Evolutionary conservation across 2,888 invertebrate species (phyloP).

Genomic region (Dryococelus australis): DNA sequence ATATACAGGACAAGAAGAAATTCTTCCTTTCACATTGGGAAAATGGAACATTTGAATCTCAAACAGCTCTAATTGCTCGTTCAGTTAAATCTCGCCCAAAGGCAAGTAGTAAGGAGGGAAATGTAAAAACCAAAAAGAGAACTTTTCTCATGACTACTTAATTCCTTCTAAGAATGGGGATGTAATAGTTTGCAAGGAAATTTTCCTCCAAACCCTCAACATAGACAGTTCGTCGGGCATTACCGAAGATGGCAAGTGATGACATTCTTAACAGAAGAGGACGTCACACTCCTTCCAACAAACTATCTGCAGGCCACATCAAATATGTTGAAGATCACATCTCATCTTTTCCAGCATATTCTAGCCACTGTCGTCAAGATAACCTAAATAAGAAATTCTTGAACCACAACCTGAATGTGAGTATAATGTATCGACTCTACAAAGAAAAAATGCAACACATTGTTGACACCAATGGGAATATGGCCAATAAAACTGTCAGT

Average conservation of each 20-base stretch:
- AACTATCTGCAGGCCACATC: conserved; percentile 1
- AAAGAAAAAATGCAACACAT: conserved; percentile 27
- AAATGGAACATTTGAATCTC: conserved; percentile 17
- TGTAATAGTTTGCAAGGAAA: conserved; percentile 21
- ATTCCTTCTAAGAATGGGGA: conserved; percentile 13
- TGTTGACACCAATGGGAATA: neutral
- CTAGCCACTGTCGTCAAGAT: conserved; percentile 8
- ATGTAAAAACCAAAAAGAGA: neutral
- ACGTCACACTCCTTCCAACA: conserved; percentile 18
- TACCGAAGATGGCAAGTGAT: conserved; percentile 1
- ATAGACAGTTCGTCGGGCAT: conserved; percentile 25
- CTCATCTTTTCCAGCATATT: conserved; percentile 17
- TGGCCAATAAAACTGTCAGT: no score
- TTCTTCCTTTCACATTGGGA: neutral
- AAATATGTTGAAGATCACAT: conserved; percentile 4
- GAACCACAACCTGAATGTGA: neutral
- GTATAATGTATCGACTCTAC: conserved; percentile 25
- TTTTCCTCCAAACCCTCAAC: conserved; percentile 13
- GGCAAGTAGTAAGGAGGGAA: neutral
- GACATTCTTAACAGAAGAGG: conserved; percentile 13
- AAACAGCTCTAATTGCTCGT: conserved; percentile 20
- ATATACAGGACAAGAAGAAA: neutral
- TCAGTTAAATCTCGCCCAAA: conserved; percentile 19
- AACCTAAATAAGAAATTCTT: conserved; percentile 25
- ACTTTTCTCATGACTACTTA: conserved; percentile 2